Percentiles rank a stretch among this genome's conserved stretches.
Evolutionary conservation across 2,113 vertebrate species (phyloP).

Genomic region (Leucosticte australis): DNA sequence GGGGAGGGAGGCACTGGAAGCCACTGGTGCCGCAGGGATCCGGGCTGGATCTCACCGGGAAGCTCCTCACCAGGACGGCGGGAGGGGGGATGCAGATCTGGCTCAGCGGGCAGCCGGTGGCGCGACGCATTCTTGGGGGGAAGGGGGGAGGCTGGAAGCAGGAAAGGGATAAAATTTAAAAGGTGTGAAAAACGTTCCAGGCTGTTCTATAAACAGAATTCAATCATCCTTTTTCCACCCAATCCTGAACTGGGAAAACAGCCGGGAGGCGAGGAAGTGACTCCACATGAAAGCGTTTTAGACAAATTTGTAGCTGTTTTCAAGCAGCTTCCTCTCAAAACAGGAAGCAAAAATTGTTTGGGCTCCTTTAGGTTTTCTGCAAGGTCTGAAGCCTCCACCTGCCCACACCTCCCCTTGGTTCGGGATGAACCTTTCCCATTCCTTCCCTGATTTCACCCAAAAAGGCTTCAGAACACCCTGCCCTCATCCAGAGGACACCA

Average conservation of each 20-base stretch:
- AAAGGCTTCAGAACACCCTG: background rate
- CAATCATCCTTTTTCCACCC: accelerated
- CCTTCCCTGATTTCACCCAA: background rate
- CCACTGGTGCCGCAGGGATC: accelerated
- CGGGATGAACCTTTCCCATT: background rate
- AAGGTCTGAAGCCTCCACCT: background rate
- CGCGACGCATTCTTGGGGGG: background rate
- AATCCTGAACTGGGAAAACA: background rate
- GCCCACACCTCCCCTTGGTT: background rate
- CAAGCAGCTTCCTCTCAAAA: background rate
- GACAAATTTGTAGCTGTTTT: background rate
- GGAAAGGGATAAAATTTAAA: background rate
- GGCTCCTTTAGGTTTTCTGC: background rate
- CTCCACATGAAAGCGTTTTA: background rate
- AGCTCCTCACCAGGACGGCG: background rate
- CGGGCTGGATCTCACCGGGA: accelerated
- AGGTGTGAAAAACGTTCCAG: background rate
- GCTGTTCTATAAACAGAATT: accelerated
- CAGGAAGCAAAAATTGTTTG: background rate
- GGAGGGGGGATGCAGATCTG: slow-evolving; percentile 3
- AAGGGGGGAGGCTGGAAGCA: background rate
- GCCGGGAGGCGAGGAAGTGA: background rate
- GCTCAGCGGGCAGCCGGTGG: background rate
- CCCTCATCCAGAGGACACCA: background rate
- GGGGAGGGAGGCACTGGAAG: accelerated